Percentiles rank a stretch among this genome's conserved stretches.
Conservation (phyloP, 2,113 vertebrate genomes). For the Eudyptes chrysolophus region DNA sequence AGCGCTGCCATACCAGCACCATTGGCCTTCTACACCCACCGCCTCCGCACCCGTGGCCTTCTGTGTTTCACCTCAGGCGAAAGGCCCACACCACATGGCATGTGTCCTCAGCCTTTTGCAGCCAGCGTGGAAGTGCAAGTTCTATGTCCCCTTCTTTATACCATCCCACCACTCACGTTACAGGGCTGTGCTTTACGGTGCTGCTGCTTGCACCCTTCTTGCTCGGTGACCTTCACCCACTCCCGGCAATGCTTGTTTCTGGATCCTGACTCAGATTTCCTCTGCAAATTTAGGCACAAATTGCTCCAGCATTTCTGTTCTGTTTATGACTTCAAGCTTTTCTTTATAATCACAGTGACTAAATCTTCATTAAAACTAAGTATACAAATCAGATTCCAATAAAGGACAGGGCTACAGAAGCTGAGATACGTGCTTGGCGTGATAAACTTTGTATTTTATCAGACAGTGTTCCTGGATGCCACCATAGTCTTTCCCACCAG, state of each 20-base stretch:
- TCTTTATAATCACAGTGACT: neutral
- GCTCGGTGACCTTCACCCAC: accelerated
- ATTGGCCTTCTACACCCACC: accelerated
- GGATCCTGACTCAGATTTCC: neutral
- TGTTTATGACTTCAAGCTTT: neutral
- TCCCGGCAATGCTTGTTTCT: accelerated
- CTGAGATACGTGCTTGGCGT: neutral
- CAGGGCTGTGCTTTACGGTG: accelerated
- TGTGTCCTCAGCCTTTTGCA: accelerated
- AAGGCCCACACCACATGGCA: accelerated
- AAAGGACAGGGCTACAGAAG: neutral
- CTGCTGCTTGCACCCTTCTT: neutral
- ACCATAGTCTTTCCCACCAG: neutral
- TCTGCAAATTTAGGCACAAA: neutral
- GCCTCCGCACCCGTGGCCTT: accelerated
- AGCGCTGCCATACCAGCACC: accelerated
- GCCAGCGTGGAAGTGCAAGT: accelerated
- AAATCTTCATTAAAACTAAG: neutral
- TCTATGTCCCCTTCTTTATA: accelerated
- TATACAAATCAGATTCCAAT: neutral
- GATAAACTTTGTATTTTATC: neutral
- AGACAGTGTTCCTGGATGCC: neutral
- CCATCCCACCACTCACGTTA: accelerated
- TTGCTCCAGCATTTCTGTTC: neutral
- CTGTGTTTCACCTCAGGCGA: accelerated